Percentiles rank a stretch among this genome's conserved stretches.
Evolutionary conservation across 1,140 invertebrate species (phyloP).

Genomic region (Mamestra configurata): DNA sequence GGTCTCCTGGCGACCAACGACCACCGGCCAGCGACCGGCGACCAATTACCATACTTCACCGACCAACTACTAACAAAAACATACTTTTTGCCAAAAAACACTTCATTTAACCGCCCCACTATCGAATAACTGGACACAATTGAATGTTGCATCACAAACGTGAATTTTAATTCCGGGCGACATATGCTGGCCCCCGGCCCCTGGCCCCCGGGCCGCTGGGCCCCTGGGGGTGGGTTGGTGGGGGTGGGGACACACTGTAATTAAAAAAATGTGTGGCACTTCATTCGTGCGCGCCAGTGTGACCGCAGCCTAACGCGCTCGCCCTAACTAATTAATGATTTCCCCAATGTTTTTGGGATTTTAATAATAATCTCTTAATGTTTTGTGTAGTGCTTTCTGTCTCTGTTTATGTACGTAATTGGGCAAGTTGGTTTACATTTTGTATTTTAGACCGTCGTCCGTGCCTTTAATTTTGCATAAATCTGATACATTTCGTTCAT

Average conservation of each 20-base stretch:
- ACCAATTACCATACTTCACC: slow-evolving; percentile 37
- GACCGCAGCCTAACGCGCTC: slow-evolving; percentile 66
- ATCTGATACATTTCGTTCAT: no score
- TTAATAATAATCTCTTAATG: slow-evolving; percentile 59
- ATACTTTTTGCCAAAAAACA: slow-evolving; percentile 28
- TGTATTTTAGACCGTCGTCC: not conserved
- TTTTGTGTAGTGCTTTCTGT: slow-evolving; percentile 45
- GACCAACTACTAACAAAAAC: slow-evolving; percentile 42
- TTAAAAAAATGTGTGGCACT: slow-evolving; percentile 86
- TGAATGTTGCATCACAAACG: slow-evolving; percentile 74
- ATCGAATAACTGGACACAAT: slow-evolving; percentile 56
- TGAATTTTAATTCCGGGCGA: slow-evolving; percentile 79
- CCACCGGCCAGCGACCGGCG: not conserved
- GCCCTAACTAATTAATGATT: slow-evolving; percentile 76
- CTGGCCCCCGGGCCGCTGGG: slow-evolving; percentile 40
- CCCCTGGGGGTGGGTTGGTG: slow-evolving; percentile 43
- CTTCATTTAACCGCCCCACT: slow-evolving; percentile 47
- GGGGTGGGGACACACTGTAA: slow-evolving; percentile 61
- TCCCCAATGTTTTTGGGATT: slow-evolving; percentile 57
- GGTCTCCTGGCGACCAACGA: not conserved
- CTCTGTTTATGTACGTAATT: slow-evolving; percentile 29
- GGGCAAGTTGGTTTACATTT: slow-evolving; percentile 12
- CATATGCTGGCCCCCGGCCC: slow-evolving; percentile 69
- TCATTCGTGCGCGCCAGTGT: slow-evolving; percentile 72
- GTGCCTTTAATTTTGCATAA: not conserved